Conservation (phyloP, 2,113 vertebrate genomes). For the Tenebrosternarchus preto region DNA sequence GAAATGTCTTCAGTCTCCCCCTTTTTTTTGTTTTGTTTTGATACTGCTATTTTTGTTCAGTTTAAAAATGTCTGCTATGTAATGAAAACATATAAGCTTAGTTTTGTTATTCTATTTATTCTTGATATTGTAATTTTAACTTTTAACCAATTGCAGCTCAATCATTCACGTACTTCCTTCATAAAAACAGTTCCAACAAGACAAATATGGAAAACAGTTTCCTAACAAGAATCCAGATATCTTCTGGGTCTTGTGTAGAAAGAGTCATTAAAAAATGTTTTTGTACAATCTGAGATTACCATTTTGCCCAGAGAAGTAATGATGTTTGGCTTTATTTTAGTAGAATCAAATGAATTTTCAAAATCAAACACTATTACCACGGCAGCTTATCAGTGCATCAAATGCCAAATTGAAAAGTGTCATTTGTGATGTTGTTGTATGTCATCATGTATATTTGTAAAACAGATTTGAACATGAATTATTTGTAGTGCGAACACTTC, state of each 20-base stretch:
- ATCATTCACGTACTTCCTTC: conserved; percentile 14
- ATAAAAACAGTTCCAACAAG: background rate
- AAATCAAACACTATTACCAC: conserved; percentile 46
- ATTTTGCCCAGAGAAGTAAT: background rate
- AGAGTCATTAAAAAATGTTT: background rate
- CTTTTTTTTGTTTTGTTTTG: conserved; percentile 15
- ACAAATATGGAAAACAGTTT: background rate
- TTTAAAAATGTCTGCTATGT: conserved; percentile 16
- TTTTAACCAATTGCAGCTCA: conserved; percentile 44
- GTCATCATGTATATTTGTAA: conserved; percentile 22
- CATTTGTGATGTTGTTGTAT: conserved; percentile 27
- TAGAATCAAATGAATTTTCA: background rate
- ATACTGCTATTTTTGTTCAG: conserved; percentile 18
- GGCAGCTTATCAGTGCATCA: conserved; percentile 54
- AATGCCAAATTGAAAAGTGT: conserved; percentile 50
- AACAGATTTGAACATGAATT: background rate
- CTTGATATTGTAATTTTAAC: conserved; percentile 37
- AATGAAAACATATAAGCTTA: conserved; percentile 31
- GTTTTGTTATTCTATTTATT: conserved; percentile 55
- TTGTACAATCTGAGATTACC: background rate
- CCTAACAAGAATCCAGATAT: background rate
- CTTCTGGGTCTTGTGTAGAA: conserved; percentile 7
- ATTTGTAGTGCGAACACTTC: conserved; percentile 15
- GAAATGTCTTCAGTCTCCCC: background rate
- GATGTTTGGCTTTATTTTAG: background rate